Base-by-base conservation (phyloP, 2,888 invertebrate genomes). In the Trachelus troglodyta region DNA sequence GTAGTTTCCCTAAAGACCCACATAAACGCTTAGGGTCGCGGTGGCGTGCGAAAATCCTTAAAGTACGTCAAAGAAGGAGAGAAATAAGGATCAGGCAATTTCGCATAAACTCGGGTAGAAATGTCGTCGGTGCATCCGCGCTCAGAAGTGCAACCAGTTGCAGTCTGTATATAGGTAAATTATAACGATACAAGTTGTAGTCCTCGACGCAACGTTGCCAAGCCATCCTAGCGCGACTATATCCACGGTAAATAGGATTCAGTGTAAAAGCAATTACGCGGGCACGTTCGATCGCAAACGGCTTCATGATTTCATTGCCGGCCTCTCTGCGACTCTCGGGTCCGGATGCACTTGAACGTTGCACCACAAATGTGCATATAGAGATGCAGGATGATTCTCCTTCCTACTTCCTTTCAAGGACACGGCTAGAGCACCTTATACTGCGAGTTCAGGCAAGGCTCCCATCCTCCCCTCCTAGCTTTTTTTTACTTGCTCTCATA, bases 231-330 rank as follows among this genome's bases (percentile, higher is more conserved):
- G 85, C 84, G 83, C 84, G 82, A 82, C 86, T 87, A 83, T 82
- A 77, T 81, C 80, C 81, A 78, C 75, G 80, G 84, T 83, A 85
- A 87, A 88, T 86, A 84, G 84, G 85, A 87, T 86, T 84, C 81
- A 79, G 78, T 79, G 83, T 83, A 85, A 87, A 87, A 83, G 86
- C 83, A 84, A 84, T 84, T 85, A 83, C 82, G 79, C 71, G 30
- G 23, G 71, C 23, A 71, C 33, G 30, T 34, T 31, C 31, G 71
- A 34, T 31, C 30, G 11, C 2, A 23, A 56, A 56, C 23, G 40
- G 23, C 40, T 56, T 9, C 40, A 23, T 56, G 40, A 56, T 56
- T 56, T 56, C 40, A 23, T 56, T 56, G 23, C 23, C 40, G 23
- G 40, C 40, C 6, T 40, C 15, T 40, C 4, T 56, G 40, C 9